Percentiles rank a stretch among this genome's conserved stretches.
These are phyloP conservation scores for Scaeva pyrastri DNA, from an alignment of 2,888 invertebrate species.

Conservation along the genomic window DNA sequence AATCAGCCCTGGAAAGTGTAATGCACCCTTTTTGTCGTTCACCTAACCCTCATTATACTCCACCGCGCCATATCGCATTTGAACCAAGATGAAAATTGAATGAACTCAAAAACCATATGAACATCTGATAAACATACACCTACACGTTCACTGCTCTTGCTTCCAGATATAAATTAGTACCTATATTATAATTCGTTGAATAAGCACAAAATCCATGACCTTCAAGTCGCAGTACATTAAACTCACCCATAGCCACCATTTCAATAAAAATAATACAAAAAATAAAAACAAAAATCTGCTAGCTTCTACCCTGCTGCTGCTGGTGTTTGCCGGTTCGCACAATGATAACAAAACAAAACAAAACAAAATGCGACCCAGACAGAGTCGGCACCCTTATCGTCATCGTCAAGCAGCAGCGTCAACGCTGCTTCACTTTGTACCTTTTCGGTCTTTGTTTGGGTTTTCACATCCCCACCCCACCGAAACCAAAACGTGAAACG, in stretches of 20 bases:
- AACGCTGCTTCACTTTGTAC: too few relatives aligned
- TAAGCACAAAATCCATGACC: conserved; percentile 54
- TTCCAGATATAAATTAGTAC: conserved; percentile 1
- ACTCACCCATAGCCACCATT: conserved; percentile 33
- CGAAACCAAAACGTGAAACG: not conserved
- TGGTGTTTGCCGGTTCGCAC: conserved; percentile 21
- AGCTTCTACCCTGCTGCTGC: conserved; percentile 6
- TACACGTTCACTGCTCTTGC: conserved; percentile 37
- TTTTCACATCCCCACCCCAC: not conserved
- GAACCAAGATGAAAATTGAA: conserved; percentile 16
- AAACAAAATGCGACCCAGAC: conserved; percentile 25
- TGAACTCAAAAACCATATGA: conserved; percentile 27
- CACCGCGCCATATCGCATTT: not conserved
- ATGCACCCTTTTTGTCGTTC: conserved; percentile 34
- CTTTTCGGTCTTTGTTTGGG: conserved; percentile 15
- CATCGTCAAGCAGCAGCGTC: too few relatives aligned
- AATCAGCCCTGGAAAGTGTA: conserved; percentile 42
- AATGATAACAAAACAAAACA: conserved; percentile 37
- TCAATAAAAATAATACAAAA: not conserved
- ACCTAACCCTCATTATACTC: too few relatives aligned
- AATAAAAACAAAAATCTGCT: not conserved
- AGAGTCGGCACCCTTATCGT: too few relatives aligned
- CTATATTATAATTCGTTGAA: conserved; percentile 9
- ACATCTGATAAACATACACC: not conserved
- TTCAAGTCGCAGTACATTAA: conserved; percentile 53